These are phyloP conservation scores for Lagria hirta DNA, from an alignment of 2,888 invertebrate genomes.

Conservation along the genomic window DNA sequence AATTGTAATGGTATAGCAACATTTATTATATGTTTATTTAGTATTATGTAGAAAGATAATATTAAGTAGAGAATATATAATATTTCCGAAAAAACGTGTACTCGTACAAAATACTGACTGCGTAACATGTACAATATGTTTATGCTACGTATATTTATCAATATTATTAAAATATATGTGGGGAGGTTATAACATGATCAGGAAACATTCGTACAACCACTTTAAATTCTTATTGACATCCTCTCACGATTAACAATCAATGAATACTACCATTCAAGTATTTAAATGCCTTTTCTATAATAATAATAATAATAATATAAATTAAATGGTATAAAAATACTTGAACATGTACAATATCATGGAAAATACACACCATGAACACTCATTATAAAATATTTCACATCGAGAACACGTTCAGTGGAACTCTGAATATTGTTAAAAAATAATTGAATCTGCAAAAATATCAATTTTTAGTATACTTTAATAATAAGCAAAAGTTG, in stretches of 20 bases:
- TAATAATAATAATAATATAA: too few species aligned
- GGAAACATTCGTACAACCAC: slow-evolving; percentile 46
- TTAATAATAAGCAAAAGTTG: slow-evolving; percentile 49
- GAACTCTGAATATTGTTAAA: slow-evolving; percentile 52
- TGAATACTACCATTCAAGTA: slow-evolving; percentile 16
- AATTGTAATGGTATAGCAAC: slow-evolving; percentile 55
- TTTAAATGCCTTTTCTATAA: too few species aligned
- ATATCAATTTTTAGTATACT: slow-evolving; percentile 49
- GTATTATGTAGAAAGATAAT: slow-evolving; percentile 54
- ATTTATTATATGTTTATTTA: slow-evolving; percentile 54
- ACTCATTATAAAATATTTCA: slow-evolving; percentile 50
- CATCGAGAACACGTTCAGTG: slow-evolving; percentile 57
- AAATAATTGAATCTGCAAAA: slow-evolving; percentile 49
- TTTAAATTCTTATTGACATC: slow-evolving; percentile 52
- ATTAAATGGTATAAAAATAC: too few species aligned
- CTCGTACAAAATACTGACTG: slow-evolving; percentile 56
- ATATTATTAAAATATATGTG: slow-evolving; percentile 51
- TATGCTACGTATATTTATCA: slow-evolving; percentile 51
- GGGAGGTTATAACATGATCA: slow-evolving; percentile 48
- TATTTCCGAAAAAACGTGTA: slow-evolving; percentile 56
- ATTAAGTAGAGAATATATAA: slow-evolving; percentile 53
- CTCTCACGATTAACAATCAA: slow-evolving; percentile 52
- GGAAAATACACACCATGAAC: slow-evolving; percentile 46
- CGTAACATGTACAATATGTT: slow-evolving; percentile 44
- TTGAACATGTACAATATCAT: slow-evolving; percentile 31